These are phyloP conservation scores for Bufo gargarizans DNA, from an alignment of 2,113 vertebrate species.

Conservation along the genomic window DNA sequence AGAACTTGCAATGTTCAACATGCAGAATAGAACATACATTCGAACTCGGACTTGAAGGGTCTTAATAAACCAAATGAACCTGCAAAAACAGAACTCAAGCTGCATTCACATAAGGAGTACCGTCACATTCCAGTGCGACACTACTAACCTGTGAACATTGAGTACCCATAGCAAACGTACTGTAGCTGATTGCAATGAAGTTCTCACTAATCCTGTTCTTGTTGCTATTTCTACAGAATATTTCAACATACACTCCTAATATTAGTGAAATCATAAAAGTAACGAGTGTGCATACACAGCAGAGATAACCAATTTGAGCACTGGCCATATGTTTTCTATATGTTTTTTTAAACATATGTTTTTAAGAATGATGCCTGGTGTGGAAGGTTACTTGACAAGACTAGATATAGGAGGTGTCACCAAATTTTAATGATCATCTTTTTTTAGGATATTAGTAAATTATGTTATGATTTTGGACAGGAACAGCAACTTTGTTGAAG, in stretches of 20 bases:
- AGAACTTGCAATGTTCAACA: conserved; percentile 57
- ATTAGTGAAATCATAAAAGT: not conserved
- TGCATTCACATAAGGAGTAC: not conserved
- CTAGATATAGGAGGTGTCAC: not conserved
- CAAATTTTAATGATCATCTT: not conserved
- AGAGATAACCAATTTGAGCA: not conserved
- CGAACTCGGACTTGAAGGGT: conserved; percentile 60
- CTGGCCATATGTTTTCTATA: not conserved
- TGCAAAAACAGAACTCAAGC: conserved; percentile 23
- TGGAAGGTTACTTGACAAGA: not conserved
- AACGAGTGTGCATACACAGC: not conserved
- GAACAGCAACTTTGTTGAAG: not conserved
- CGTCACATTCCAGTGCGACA: conserved; percentile 26
- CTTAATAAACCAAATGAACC: conserved; percentile 42
- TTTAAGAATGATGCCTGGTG: not conserved
- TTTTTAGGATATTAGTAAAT: not conserved
- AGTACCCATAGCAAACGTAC: not conserved
- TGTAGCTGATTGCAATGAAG: not conserved
- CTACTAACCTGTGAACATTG: conserved; percentile 19
- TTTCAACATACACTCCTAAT: not conserved
- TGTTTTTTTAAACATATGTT: not conserved
- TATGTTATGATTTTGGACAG: not conserved
- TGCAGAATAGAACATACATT: conserved; percentile 56
- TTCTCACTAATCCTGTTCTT: not conserved
- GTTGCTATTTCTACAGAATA: not conserved